phyloP scores from a whole-genome alignment of 2,113 vertebrate genomes.

The Ifrita kowaldi region DNA sequence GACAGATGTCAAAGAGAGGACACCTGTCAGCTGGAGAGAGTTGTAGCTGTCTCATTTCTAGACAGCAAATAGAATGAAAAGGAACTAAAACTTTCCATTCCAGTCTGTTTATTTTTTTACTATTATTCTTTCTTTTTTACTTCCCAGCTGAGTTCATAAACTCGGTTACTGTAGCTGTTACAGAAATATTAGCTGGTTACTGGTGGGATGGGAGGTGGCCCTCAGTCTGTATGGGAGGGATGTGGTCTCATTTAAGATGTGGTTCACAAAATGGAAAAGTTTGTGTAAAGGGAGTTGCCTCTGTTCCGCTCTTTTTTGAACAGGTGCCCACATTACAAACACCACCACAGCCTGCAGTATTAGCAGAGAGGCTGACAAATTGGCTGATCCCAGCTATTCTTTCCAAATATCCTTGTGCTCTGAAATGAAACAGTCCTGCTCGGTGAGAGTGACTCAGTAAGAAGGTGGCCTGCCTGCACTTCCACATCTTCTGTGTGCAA shows the following conservation, averaged over 20 bases:
- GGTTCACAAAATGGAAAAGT: conserved; percentile 45
- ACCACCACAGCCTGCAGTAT: not conserved
- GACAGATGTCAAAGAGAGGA: not conserved
- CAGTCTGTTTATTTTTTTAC: not conserved
- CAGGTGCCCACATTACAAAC: conserved; percentile 39
- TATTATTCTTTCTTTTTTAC: not conserved
- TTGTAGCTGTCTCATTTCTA: not conserved
- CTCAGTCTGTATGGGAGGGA: not conserved
- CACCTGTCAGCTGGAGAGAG: not conserved
- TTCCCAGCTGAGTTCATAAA: not conserved
- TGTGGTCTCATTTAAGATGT: conserved; percentile 37
- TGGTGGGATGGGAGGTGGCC: not conserved
- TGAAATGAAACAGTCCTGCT: not conserved
- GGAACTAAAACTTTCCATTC: not conserved
- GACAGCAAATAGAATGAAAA: not conserved
- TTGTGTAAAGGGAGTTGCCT: conserved; percentile 48
- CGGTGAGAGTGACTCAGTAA: not conserved
- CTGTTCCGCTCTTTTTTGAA: conserved; percentile 34
- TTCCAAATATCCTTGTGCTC: not conserved
- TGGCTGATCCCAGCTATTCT: not conserved
- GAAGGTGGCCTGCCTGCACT: not conserved
- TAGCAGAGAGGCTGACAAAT: not conserved
- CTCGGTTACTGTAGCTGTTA: not conserved
- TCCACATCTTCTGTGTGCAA: not conserved
- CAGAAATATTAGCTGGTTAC: not conserved